phyloP scores from a whole-genome alignment of 2,113 vertebrate genomes.

The Atlantisia rogersi region DNA sequence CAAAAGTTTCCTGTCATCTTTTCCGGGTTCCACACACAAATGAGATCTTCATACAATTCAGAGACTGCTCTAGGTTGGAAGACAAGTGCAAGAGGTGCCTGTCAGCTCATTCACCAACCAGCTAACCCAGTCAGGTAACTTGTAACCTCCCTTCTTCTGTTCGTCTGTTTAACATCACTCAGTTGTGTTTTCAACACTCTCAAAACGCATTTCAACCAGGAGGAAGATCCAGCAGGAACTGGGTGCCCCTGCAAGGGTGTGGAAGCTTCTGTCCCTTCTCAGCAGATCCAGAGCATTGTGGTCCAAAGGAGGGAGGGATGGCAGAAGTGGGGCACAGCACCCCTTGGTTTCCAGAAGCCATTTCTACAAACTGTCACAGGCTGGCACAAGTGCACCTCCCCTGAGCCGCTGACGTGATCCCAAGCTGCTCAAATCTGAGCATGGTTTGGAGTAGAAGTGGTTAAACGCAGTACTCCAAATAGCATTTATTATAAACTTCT shows the following conservation, averaged over 20 bases:
- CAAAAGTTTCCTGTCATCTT: background rate
- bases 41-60: background rate
- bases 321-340: background rate
- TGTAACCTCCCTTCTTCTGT: background rate
- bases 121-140: background rate
- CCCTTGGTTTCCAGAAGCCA: background rate
- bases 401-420: background rate
- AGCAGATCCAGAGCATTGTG: background rate
- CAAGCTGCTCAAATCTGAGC: background rate
- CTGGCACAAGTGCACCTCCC: background rate
- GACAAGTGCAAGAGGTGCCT: background rate
- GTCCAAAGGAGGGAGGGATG: background rate
- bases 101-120: background rate
- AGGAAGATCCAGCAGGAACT: background rate
- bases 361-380: background rate
- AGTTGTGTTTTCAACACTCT: background rate
- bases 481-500: background rate
- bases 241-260: background rate
- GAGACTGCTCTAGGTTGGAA: background rate
- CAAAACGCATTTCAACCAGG: accelerated
- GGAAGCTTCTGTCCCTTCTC: background rate
- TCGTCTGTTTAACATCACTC: accelerated
- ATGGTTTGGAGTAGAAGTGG: background rate
- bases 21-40: background rate
- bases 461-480: background rate